Percentiles rank a stretch among this genome's conserved stretches.
Conservation (phyloP, 2,797 vertebrate species). For the Gouania willdenowi region DNA sequence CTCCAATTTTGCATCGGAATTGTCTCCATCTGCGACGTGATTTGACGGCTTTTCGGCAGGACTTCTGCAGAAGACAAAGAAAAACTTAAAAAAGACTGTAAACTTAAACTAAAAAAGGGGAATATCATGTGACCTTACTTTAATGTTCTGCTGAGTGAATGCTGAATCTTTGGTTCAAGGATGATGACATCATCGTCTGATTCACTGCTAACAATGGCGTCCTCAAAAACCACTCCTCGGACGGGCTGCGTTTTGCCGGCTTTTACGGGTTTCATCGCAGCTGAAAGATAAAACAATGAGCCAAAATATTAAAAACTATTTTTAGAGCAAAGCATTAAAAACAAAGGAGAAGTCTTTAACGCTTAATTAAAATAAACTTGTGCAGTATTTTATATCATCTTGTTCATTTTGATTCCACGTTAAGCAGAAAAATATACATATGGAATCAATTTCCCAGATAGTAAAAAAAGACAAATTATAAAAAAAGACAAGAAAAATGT, state of each 20-base stretch:
- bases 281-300: constrained; percentile 11
- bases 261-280: constrained; percentile 35
- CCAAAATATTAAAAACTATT: too few relatives aligned
- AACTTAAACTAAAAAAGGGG: too few relatives aligned
- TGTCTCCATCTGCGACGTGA: constrained; percentile 53
- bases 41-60: background rate
- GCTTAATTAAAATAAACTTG: too few relatives aligned
- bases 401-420: too few relatives aligned
- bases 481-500: too few relatives aligned
- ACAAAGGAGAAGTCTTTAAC: too few relatives aligned
- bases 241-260: constrained; percentile 30
- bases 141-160: constrained; percentile 12
- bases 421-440: too few relatives aligned
- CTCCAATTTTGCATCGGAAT: constrained; percentile 66
- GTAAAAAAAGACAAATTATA: too few relatives aligned
- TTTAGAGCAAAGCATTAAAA: too few relatives aligned
- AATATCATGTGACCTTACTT: constrained; percentile 43
- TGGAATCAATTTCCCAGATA: too few relatives aligned
- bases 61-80: constrained; percentile 26
- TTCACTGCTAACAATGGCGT: constrained; percentile 37
- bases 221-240: constrained; percentile 63
- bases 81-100: background rate
- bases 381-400: too few relatives aligned
- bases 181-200: constrained; percentile 40
- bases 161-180: constrained; percentile 34